A percentile compares a stretch with the other conserved stretches of the same genome.
Conservation (phyloP, 2,113 vertebrate genomes). For the Pituophis catenifer region DNA sequence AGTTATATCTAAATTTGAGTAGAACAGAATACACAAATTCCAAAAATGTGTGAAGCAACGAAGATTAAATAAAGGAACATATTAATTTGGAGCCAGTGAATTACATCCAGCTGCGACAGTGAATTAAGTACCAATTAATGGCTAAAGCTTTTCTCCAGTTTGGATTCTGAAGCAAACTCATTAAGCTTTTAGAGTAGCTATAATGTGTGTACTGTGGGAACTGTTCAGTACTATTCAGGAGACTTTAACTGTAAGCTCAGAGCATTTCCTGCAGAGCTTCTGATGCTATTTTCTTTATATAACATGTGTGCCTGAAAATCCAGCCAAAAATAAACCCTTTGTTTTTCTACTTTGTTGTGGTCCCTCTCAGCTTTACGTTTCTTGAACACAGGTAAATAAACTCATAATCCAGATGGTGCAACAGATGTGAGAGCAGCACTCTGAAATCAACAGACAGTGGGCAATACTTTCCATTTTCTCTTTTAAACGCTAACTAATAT, state of each 20-base stretch:
- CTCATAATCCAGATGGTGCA: slow-evolving; percentile 98
- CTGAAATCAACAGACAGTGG: slow-evolving; percentile 93
- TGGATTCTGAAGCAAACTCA: slow-evolving; percentile 87
- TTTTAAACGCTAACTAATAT: slow-evolving; percentile 89
- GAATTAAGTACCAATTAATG: slow-evolving; percentile 87
- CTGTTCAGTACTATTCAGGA: slow-evolving; percentile 90
- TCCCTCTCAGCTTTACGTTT: slow-evolving; percentile 91
- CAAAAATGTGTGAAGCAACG: slow-evolving; percentile 79
- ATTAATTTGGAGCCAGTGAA: slow-evolving; percentile 83
- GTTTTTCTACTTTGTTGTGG: slow-evolving; percentile 94
- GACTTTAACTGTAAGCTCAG: slow-evolving; percentile 89
- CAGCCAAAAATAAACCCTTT: slow-evolving; percentile 96
- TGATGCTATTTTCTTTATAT: slow-evolving; percentile 99
- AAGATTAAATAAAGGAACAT: slow-evolving; percentile 84
- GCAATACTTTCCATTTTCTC: slow-evolving; percentile 86
- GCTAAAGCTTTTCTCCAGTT: slow-evolving; percentile 83
- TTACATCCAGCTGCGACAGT: slow-evolving; percentile 83
- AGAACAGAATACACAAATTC: slow-evolving; percentile 67
- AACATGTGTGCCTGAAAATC: slow-evolving; percentile 97
- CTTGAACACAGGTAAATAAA: slow-evolving; percentile 99
- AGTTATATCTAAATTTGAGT: slow-evolving; percentile 61
- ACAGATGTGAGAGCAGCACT: slow-evolving; percentile 98
- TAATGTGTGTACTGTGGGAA: slow-evolving; percentile 90
- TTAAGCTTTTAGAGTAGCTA: slow-evolving; percentile 92
- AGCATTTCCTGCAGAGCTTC: slow-evolving; percentile 96